These are phyloP conservation scores for Cossypha niveicapilla DNA, from an alignment of 2,797 vertebrate species.

Conservation along the genomic window DNA sequence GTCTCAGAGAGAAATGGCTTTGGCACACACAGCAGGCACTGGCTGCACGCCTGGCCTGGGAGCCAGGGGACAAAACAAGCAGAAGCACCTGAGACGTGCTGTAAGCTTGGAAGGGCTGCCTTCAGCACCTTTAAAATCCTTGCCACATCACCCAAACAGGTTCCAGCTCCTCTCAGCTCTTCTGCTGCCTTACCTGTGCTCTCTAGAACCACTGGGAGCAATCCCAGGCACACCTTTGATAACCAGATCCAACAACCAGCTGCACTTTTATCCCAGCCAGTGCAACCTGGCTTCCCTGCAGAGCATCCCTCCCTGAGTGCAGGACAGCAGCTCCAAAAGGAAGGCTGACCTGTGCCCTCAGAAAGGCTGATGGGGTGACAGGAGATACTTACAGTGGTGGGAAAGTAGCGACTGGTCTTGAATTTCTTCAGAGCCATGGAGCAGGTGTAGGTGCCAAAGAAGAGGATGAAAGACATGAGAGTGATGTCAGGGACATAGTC, in stretches of 20 bases:
- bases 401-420: constrained; percentile 94
- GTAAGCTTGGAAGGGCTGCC: not conserved
- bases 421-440: constrained; percentile 98
- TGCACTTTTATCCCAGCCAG: not conserved
- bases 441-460: constrained; percentile 93
- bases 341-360: not conserved
- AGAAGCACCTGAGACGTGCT: not conserved
- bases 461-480: constrained; percentile 96
- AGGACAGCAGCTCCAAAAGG: not conserved
- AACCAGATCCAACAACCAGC: not conserved
- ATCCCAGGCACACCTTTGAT: not conserved
- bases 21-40: not conserved
- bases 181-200: not conserved
- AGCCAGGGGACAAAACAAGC: not conserved
- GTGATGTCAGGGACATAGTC: constrained; percentile 89
- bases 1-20: not conserved
- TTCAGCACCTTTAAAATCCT: not conserved
- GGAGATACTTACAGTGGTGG: constrained; percentile 86
- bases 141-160: too few relatives aligned
- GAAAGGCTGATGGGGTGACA: not conserved
- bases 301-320: not conserved
- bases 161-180: not conserved
- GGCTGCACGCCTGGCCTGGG: fast-evolving
- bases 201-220: not conserved
- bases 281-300: not conserved